Evolutionary conservation across 2,888 invertebrate genomes (phyloP).

Genomic region (Lamproptera curius): DNA sequence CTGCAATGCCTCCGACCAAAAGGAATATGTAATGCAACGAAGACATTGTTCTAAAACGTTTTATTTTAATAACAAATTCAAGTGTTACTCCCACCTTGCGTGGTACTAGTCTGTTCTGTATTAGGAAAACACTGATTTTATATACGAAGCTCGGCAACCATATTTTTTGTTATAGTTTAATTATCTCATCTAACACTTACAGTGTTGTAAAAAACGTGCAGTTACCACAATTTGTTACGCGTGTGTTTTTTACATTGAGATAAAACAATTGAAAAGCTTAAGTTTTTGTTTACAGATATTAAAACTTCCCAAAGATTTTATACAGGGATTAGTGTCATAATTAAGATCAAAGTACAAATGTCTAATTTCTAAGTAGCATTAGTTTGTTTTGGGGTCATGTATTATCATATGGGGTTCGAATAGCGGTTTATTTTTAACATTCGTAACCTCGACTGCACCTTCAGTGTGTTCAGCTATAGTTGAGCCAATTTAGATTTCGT

Average conservation of each 20-base stretch:
- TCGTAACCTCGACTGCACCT: no score
- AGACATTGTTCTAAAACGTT: slow-evolving; percentile 22
- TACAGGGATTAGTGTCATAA: no score
- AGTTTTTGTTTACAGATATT: slow-evolving; percentile 6
- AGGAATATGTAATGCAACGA: slow-evolving; percentile 25
- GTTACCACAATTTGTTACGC: slow-evolving; percentile 24
- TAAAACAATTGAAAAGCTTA: slow-evolving; percentile 6
- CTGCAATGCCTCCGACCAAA: slow-evolving; percentile 25
- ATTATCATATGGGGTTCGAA: no score
- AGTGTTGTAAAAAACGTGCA: slow-evolving; percentile 26
- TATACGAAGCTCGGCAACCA: slow-evolving; percentile 29
- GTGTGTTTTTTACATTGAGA: slow-evolving; percentile 7
- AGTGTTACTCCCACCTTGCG: slow-evolving; percentile 15
- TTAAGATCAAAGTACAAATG: no score
- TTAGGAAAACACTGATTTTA: slow-evolving; percentile 27
- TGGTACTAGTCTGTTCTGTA: slow-evolving; percentile 22
- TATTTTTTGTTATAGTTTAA: slow-evolving; percentile 26
- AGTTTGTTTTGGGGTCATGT: no score
- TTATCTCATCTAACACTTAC: slow-evolving; percentile 26
- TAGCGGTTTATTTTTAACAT: no score
- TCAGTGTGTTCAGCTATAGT: no score
- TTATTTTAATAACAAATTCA: slow-evolving; percentile 3
- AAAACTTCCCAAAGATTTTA: no score
- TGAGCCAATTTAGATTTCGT: no score
- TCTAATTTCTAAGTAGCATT: no score